phyloP scores from a whole-genome alignment of 2,888 invertebrate genomes.

The Eurois occulta region DNA sequence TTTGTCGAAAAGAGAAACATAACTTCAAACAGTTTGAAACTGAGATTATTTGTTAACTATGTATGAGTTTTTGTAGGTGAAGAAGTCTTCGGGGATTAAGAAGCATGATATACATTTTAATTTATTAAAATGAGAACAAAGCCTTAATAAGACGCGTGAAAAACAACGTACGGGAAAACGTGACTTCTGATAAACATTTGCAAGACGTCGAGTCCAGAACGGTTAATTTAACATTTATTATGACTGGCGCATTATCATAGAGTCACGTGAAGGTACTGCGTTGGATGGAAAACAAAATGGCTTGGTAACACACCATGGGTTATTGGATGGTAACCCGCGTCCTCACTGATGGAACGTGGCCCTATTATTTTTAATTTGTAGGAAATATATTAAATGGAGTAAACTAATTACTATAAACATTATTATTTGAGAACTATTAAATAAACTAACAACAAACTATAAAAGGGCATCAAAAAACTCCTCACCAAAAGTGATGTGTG shows the following conservation, averaged over 20 bases:
- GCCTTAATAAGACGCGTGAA: slow-evolving; percentile 33
- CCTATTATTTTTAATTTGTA: slow-evolving; percentile 19
- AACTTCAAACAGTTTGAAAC: not conserved
- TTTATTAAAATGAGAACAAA: slow-evolving; percentile 16
- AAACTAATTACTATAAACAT: too few species aligned
- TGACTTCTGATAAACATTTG: slow-evolving; percentile 46
- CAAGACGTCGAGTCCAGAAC: slow-evolving; percentile 26
- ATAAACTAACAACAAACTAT: too few species aligned
- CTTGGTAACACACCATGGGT: slow-evolving; percentile 36
- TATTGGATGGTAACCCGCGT: slow-evolving; percentile 31
- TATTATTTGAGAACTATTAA: too few species aligned
- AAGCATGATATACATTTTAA: not conserved
- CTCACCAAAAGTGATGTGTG: too few species aligned
- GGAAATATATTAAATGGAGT: too few species aligned
- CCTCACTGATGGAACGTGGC: slow-evolving; percentile 37
- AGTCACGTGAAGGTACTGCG: slow-evolving; percentile 66
- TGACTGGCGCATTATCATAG: slow-evolving; percentile 64
- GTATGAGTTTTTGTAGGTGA: not conserved
- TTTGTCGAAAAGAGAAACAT: not conserved
- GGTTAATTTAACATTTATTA: slow-evolving; percentile 52
- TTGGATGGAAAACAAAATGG: slow-evolving; percentile 53
- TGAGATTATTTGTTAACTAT: not conserved
- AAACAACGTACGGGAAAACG: slow-evolving; percentile 48
- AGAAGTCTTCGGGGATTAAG: not conserved
- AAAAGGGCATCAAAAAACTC: too few species aligned